Conservation (phyloP, 1,140 invertebrate species). For the Geopemphigus sp. region DNA sequence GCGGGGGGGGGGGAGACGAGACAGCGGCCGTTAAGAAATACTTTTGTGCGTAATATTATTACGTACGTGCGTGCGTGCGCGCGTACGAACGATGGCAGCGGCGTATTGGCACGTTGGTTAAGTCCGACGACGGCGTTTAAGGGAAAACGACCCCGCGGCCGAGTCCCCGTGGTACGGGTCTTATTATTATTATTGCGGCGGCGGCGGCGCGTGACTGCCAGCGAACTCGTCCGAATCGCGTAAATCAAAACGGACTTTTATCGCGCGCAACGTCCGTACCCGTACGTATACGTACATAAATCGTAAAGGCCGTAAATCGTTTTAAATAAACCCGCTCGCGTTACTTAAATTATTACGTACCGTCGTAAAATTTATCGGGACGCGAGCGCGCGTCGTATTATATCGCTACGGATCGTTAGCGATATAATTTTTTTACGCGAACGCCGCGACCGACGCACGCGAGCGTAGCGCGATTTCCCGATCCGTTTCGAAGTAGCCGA, state of each 20-base stretch:
- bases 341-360: background rate
- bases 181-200: no score
- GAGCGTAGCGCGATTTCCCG: no score
- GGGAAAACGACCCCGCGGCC: background rate
- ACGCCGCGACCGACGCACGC: no score
- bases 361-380: no score
- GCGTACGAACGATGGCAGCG: background rate
- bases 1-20: no score
- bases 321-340: background rate
- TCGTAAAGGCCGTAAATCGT: background rate
- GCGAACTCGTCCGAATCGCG: background rate
- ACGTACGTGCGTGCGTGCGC: no score
- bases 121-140: background rate
- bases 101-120: no score
- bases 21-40: slow-evolving; percentile 8
- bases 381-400: background rate
- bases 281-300: background rate
- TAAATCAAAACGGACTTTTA: slow-evolving; percentile 30
- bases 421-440: background rate
- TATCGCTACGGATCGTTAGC: background rate
- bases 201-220: no score
- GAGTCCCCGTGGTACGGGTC: no score
- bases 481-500: no score
- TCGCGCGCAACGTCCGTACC: background rate
- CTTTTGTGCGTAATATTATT: background rate